phyloP scores from a whole-genome alignment of 1,140 invertebrate species.

The Daktulosphaira vitifoliae region DNA sequence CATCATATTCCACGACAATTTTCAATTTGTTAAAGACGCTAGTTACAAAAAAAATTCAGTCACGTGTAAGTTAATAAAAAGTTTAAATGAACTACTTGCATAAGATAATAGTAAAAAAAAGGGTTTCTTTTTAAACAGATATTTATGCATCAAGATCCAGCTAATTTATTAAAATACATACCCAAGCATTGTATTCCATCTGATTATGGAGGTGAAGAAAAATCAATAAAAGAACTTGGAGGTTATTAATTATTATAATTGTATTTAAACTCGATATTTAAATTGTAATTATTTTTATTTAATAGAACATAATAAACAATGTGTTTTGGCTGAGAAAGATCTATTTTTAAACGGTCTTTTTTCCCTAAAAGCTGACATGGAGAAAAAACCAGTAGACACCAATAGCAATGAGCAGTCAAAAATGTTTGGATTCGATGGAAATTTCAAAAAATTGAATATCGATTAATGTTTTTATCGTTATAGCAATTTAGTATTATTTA shows the following conservation, averaged over 20 bases:
- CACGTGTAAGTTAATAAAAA: no score
- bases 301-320: not conserved
- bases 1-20: not conserved
- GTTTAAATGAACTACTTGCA: no score
- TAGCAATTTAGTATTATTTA: no score
- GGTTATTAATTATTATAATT: not conserved
- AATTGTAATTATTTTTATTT: no score
- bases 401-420: conserved; percentile 2
- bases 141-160: conserved; percentile 4
- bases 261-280: no score
- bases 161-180: not conserved
- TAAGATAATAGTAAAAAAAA: no score
- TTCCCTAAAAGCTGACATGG: conserved; percentile 15
- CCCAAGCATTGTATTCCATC: conserved; percentile 6
- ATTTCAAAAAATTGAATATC: conserved; percentile 18
- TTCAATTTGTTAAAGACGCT: conserved; percentile 9
- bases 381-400: not conserved
- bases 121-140: not conserved
- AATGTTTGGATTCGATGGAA: conserved; percentile 2
- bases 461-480: no score
- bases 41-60: conserved; percentile 21
- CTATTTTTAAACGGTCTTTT: conserved; percentile 9
- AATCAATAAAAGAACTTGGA: not conserved
- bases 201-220: not conserved
- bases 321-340: conserved; percentile 1